phyloP scores from a whole-genome alignment of 2,888 invertebrate species.

The Mechanitis messenoides region DNA sequence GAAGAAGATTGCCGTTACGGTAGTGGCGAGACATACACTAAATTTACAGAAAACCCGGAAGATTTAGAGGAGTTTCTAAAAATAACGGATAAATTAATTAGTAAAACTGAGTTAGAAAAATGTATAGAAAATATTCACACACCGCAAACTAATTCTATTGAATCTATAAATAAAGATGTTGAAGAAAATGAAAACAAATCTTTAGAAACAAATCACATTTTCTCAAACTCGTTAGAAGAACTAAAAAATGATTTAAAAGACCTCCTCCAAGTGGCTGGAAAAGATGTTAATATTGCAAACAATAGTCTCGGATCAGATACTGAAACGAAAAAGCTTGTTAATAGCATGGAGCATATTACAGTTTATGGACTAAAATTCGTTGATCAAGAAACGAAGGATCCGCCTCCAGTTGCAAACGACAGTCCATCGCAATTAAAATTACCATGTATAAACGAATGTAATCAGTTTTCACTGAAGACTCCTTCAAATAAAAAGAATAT shows the following conservation, averaged over 20 bases:
- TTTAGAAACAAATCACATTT: constrained; percentile 37
- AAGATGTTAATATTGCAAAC: constrained; percentile 30
- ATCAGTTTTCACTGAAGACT: constrained; percentile 44
- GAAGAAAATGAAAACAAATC: constrained; percentile 22
- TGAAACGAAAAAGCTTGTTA: constrained; percentile 41
- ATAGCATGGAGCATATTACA: constrained; percentile 65
- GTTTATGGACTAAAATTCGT: constrained; percentile 56
- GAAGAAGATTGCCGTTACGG: constrained; percentile 51
- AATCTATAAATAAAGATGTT: constrained; percentile 45
- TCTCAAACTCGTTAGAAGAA: constrained; percentile 56
- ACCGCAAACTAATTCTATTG: constrained; percentile 61
- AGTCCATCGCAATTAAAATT: constrained; percentile 42
- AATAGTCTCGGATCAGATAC: constrained; percentile 31
- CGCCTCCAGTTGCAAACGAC: constrained; percentile 15
- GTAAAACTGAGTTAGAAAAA: constrained; percentile 31
- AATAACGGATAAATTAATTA: constrained; percentile 62
- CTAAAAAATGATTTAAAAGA: constrained; percentile 58
- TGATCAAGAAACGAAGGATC: constrained; percentile 35
- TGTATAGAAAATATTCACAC: constrained; percentile 55
- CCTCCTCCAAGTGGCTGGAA: constrained; percentile 44
- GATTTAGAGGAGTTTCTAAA: constrained; percentile 67
- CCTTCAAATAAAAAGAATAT: constrained; percentile 45
- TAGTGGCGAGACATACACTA: constrained; percentile 69
- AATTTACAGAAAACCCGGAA: constrained; percentile 60
- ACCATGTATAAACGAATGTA: constrained; percentile 56